Base-by-base conservation (phyloP, 1,140 invertebrate species). In the Zaprionus davidi region DNA sequence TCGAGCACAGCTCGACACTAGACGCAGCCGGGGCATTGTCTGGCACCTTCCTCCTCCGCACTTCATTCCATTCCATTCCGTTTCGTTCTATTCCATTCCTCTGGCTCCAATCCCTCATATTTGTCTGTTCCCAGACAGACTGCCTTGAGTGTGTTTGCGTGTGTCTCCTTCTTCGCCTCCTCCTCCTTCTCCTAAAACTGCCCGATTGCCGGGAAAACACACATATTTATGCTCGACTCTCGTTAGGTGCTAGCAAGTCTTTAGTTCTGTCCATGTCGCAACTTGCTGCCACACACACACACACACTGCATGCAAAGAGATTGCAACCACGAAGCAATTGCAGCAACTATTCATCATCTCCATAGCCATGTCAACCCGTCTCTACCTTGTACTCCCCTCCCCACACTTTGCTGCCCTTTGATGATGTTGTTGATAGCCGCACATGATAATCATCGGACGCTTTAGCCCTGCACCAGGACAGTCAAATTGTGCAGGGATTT, bases 351-450 rank as follows among this genome's bases (percentile, higher is more conserved):
- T 78, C 64, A 64, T 74, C 55, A 58, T 64, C 56, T 66, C 12
- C 55, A 59, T 56, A 9, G 26, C 51, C 44, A 57, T n/a, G n/a
- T 55, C 44, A 51, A 24, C n/a, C 13, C 26, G 9, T n/a, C 53
- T 28, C 13, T 24, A 11, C 24, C 24, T 5, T 6, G 6, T 0
- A 1, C 53, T 15, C 24, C 53, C 15, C 4, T n/a, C 2, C 46
- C 57, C 22, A 46, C 76, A 24, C 56, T 41, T 79, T 79, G 71
- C 49, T 69, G 83, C 80, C 82, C 82, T 86, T 87, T 87, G 83
- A 87, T 87, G 83, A 87, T 87, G 84, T 81, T 87, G 85, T 88
- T 88, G 85, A 90, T 86, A 83, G 83, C 83, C 83, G 80, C 70
- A 78, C 66, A 86, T 82, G 83, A 86, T 87, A 90, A 81, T 81